Conservation (phyloP, 2,888 invertebrate genomes). For the Latrodectus elegans region DNA sequence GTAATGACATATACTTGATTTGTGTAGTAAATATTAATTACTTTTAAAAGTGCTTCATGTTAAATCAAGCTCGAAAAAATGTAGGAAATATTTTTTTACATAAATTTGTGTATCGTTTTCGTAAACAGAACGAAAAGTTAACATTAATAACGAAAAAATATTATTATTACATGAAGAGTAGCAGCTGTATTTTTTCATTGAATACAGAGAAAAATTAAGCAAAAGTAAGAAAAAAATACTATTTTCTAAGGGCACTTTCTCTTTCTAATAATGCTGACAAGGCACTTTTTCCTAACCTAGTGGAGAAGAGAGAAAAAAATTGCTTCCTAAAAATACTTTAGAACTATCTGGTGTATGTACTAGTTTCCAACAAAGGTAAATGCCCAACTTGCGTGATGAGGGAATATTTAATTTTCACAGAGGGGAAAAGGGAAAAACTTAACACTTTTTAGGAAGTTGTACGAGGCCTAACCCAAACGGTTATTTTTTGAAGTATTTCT, state of each 20-base stretch:
- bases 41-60: too few relatives aligned
- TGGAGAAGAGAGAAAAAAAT: not conserved
- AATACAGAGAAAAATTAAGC: too few relatives aligned
- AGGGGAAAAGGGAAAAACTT: conserved; percentile 47
- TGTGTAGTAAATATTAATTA: too few relatives aligned
- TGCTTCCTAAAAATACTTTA: conserved; percentile 50
- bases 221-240: too few relatives aligned
- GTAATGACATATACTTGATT: too few relatives aligned
- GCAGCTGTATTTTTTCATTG: too few relatives aligned
- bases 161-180: too few relatives aligned
- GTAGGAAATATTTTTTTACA: too few relatives aligned
- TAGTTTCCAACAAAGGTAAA: conserved; percentile 25
- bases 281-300: not conserved
- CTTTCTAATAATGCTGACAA: not conserved
- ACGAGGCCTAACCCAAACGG: conserved; percentile 4
- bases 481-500: conserved; percentile 36
- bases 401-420: conserved; percentile 24
- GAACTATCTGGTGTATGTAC: conserved; percentile 11
- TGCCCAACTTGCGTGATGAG: conserved; percentile 41
- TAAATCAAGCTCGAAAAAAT: too few relatives aligned
- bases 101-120: too few relatives aligned
- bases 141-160: too few relatives aligned
- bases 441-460: conserved; percentile 12
- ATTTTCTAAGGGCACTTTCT: not conserved
- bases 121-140: too few relatives aligned